A percentile compares a stretch with the other conserved stretches of the same genome.
Conservation (phyloP, 1,140 invertebrate genomes). For the Schmidtea mediterranea region DNA sequence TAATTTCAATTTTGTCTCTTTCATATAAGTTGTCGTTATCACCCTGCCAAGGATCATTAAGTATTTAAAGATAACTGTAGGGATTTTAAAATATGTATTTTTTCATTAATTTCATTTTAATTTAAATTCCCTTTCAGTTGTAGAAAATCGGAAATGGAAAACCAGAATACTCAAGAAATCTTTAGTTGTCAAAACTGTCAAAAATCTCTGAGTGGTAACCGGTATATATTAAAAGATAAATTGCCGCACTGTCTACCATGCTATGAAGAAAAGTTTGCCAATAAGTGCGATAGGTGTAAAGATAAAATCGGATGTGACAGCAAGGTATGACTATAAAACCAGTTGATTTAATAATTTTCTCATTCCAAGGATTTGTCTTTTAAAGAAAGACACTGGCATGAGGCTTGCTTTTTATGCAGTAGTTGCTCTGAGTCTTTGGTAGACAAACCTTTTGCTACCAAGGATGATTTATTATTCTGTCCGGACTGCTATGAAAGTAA, state of each 20-base stretch:
- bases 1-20: too few relatives aligned
- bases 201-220: slow-evolving; percentile 54
- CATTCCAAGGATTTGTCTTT: slow-evolving; percentile 70
- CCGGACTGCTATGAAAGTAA: slow-evolving; percentile 93
- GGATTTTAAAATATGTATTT: too few relatives aligned
- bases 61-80: too few relatives aligned
- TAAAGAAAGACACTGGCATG: slow-evolving; percentile 93
- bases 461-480: slow-evolving; percentile 72
- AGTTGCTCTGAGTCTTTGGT: slow-evolving; percentile 88
- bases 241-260: slow-evolving; percentile 97
- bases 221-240: slow-evolving; percentile 86
- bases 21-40: too few relatives aligned
- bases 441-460: slow-evolving; percentile 94
- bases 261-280: slow-evolving; percentile 92
- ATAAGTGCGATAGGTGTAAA: slow-evolving; percentile 87
- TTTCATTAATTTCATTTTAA: too few relatives aligned
- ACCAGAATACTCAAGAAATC: slow-evolving; percentile 93
- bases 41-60: too few relatives aligned
- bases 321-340: slow-evolving; percentile 42
- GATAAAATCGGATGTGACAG: slow-evolving; percentile 95
- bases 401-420: slow-evolving; percentile 80
- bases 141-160: slow-evolving; percentile 49
- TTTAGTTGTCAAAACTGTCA: slow-evolving; percentile 70
- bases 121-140: too few relatives aligned
- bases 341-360: not conserved